These are phyloP conservation scores for Danio jaintianensis DNA, from an alignment of 2,797 vertebrate species.

Conservation along the genomic window DNA sequence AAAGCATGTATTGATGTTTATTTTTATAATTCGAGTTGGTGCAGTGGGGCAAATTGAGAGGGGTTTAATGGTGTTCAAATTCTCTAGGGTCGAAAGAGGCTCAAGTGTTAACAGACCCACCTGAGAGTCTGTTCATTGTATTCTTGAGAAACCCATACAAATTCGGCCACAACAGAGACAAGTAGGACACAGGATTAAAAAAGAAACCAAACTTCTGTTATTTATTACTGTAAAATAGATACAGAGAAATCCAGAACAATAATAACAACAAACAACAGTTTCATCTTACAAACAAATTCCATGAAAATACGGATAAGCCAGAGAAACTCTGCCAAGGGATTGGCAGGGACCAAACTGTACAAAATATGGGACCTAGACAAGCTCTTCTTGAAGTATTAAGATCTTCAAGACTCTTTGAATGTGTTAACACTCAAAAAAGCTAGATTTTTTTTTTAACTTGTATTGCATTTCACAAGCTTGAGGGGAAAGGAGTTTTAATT, in stretches of 20 bases:
- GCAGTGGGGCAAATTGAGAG: slow-evolving; percentile 26
- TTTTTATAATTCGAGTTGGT: slow-evolving; percentile 57
- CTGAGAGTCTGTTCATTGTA: background rate
- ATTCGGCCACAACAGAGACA: slow-evolving; percentile 18
- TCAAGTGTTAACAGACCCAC: slow-evolving; percentile 25
- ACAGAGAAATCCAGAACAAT: slow-evolving; percentile 57
- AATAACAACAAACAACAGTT: slow-evolving; percentile 51
- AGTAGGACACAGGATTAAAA: slow-evolving; percentile 61
- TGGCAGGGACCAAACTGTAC: slow-evolving; percentile 61
- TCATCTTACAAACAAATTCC: slow-evolving; percentile 60
- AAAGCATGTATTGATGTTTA: slow-evolving; percentile 66
- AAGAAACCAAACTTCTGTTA: slow-evolving; percentile 59
- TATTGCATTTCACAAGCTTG: slow-evolving; percentile 47
- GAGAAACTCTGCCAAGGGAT: slow-evolving; percentile 34
- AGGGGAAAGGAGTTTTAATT: slow-evolving; percentile 52
- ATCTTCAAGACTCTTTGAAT: slow-evolving; percentile 35
- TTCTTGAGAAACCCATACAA: background rate
- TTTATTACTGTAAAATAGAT: slow-evolving; percentile 74
- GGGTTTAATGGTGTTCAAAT: slow-evolving; percentile 30
- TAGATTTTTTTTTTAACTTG: slow-evolving; percentile 4
- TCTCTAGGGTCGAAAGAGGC: slow-evolving; percentile 10
- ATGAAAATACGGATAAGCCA: slow-evolving; percentile 54
- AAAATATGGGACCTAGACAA: slow-evolving; percentile 54
- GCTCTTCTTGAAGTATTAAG: slow-evolving; percentile 31
- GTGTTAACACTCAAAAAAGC: slow-evolving; percentile 14